Percentiles rank a stretch among this genome's conserved stretches.
phyloP scores from a whole-genome alignment of 2,888 invertebrate species.

The Flabesymbios commensalis region DNA sequence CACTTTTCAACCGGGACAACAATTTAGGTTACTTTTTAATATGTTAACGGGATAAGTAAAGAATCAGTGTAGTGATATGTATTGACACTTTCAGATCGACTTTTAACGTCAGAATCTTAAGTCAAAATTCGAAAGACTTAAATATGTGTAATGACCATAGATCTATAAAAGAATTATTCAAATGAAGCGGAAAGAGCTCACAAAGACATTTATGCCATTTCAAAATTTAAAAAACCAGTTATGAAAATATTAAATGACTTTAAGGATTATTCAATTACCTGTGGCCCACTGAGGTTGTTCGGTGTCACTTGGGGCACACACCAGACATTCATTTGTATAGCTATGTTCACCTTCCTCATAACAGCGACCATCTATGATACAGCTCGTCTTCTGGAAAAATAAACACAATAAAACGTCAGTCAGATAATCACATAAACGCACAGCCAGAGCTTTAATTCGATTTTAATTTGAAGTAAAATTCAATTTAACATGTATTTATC shows the following conservation, averaged over 20 bases:
- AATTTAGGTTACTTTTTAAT: not conserved
- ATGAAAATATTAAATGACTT: too few species aligned
- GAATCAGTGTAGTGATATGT: not conserved
- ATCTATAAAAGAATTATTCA: too few species aligned
- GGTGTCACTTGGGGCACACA: conserved; percentile 19
- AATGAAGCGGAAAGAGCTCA: too few species aligned
- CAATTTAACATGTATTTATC: too few species aligned
- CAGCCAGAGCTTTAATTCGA: not conserved
- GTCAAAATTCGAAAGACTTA: too few species aligned
- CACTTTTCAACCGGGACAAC: not conserved
- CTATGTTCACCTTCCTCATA: conserved; percentile 20
- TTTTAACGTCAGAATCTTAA: too few species aligned
- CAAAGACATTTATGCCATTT: too few species aligned
- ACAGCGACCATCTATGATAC: conserved; percentile 29
- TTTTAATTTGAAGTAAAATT: not conserved
- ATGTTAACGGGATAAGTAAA: not conserved
- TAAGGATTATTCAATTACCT: too few species aligned
- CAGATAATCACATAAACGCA: not conserved
- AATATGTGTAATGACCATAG: too few species aligned
- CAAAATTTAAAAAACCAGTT: too few species aligned
- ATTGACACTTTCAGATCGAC: not conserved
- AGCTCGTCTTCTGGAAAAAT: conserved; percentile 25
- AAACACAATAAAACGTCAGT: not conserved
- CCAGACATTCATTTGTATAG: conserved; percentile 19
- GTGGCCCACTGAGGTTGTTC: conserved; percentile 29